Evolutionary conservation across 2,113 vertebrate genomes (phyloP).

Genomic region (Dicerorhinus sumatrensis): DNA sequence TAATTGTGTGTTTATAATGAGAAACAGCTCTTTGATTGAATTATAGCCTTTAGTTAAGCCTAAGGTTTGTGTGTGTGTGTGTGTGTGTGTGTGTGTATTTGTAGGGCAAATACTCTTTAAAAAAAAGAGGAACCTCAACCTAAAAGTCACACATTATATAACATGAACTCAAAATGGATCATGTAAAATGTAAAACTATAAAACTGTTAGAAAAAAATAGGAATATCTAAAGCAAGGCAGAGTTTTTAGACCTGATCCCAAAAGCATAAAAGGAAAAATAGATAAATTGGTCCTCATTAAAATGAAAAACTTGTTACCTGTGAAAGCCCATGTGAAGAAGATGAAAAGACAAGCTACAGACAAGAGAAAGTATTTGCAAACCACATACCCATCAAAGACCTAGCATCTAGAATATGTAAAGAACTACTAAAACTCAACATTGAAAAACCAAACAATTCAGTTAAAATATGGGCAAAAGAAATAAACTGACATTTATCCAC

Average conservation of each 20-base stretch:
- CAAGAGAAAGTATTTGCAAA: background rate
- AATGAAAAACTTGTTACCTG: background rate
- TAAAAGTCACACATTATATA: background rate
- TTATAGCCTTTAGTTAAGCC: background rate
- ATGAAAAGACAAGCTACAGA: background rate
- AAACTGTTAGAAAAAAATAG: background rate
- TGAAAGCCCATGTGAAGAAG: background rate
- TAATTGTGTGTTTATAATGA: background rate
- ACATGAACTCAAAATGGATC: background rate
- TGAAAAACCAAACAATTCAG: background rate
- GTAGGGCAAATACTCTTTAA: background rate
- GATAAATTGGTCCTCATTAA: background rate
- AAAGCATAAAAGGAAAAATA: background rate
- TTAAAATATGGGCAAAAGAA: background rate
- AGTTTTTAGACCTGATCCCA: background rate
- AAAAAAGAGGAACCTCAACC: background rate
- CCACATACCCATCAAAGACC: background rate
- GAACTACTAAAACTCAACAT: background rate
- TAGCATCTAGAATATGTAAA: background rate
- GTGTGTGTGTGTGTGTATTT: background rate
- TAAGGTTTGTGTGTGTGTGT: background rate
- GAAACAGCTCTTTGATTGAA: background rate
- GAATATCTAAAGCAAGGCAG: background rate
- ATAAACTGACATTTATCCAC: too few species aligned
- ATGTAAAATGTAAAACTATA: background rate